Base-by-base conservation (phyloP, 2,888 invertebrate species). In the Brachypterus glaber region DNA sequence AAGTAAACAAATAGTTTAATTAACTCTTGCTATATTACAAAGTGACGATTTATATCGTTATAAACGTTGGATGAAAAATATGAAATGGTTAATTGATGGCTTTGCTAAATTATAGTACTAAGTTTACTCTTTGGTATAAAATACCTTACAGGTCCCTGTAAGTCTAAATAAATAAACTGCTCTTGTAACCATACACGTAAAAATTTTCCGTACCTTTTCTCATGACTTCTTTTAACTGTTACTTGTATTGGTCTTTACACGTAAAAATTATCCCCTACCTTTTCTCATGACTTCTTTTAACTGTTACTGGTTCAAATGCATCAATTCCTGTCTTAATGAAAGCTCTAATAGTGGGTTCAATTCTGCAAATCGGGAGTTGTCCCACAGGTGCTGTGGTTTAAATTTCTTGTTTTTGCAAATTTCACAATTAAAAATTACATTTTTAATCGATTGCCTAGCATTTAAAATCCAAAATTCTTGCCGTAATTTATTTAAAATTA, bases 291-390 rank as follows among this genome's bases (percentile, higher is more conserved):
- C n/a, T n/a, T n/a, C n/a, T n/a, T n/a, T n/a, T n/a, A n/a, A n/a
- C n/a, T n/a, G n/a, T n/a, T n/a, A n/a, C n/a, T n/a, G n/a, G n/a
- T n/a, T n/a, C 40, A 33, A 45, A 43, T 29, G 34, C 40, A 24
- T 43, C 43, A 4, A 40, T 36, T 4, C 43, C 38, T 7, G 30
- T 31, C 18, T 35, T 33, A 8, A 41, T 18, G 15, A 46, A 41
- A 8, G 39, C 32, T 36, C 32, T 33, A 4, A 39, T 12, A 13
- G 38, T 39, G 14, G 21, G n/a, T 27, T 31, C 34, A 11, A 42
- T 17, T 27, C 39, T 35, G 11, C 29, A 32, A 30, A 8, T 30
- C 8, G 39, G 42, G 12, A 39, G 16, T 17, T 31, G 30, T 17
- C 39, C 36, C 36, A 32, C 39, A 18, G 39, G 13, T 8, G 39